A percentile compares a stretch with the other conserved stretches of the same genome.
These are phyloP conservation scores for Hapalemur alaotrensis DNA, from an alignment of 2,797 vertebrate species.

Conservation along the genomic window DNA sequence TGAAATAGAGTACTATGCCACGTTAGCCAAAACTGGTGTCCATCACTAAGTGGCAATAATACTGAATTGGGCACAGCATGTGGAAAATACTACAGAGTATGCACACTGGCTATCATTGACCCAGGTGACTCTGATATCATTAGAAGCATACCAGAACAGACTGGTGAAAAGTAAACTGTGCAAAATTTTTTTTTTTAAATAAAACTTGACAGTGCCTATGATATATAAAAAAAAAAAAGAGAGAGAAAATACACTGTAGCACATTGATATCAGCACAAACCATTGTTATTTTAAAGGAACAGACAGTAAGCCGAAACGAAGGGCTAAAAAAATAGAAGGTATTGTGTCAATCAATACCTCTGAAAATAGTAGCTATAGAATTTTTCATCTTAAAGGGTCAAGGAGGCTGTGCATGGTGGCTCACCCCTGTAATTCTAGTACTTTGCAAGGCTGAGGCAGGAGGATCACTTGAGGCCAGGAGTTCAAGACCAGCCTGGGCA, in stretches of 20 bases:
- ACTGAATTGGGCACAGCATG: no score
- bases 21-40: no score
- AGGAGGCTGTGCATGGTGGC: neutral
- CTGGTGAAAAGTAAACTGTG: no score
- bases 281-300: neutral
- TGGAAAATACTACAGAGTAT: no score
- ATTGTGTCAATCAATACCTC: neutral
- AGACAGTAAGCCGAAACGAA: neutral
- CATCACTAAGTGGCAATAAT: no score
- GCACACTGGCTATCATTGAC: no score
- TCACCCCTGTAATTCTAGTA: neutral
- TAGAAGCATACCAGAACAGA: no score
- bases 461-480: neutral
- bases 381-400: slow-evolving; percentile 50
- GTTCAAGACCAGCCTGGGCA: neutral
- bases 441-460: neutral
- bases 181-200: no score
- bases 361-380: slow-evolving; percentile 15
- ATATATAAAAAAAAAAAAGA: no score
- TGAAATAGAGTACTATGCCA: no score
- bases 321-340: neutral
- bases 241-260: neutral
- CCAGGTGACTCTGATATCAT: no score
- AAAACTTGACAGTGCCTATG: no score
- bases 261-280: neutral